Percentiles rank a stretch among this genome's conserved stretches.
Conservation (phyloP, 2,113 vertebrate genomes). For the Silurus asotus region DNA sequence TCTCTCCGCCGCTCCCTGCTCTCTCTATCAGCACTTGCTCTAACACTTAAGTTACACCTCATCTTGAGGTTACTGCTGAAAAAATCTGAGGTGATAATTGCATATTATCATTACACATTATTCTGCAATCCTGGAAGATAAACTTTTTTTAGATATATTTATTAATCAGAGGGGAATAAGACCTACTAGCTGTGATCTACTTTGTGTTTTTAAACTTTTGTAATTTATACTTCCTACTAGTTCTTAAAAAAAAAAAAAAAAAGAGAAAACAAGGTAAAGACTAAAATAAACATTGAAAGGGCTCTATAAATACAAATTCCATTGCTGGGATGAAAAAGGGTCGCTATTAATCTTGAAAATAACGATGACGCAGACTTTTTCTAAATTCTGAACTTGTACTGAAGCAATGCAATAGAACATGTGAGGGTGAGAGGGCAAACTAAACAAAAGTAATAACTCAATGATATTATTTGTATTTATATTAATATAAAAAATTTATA, state of each 20-base stretch:
- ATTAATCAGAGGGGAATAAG: constrained; percentile 75
- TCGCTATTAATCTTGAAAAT: constrained; percentile 27
- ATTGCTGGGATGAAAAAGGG: background rate
- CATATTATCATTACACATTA: constrained; percentile 91
- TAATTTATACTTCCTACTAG: background rate
- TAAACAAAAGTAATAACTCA: background rate
- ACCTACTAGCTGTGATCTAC: constrained; percentile 28
- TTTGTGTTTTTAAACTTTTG: constrained; percentile 29
- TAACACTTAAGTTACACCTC: constrained; percentile 63
- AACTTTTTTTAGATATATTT: constrained; percentile 80
- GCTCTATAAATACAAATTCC: constrained; percentile 27
- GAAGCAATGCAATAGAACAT: background rate
- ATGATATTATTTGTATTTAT: background rate
- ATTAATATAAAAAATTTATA: background rate
- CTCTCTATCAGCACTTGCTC: constrained; percentile 54
- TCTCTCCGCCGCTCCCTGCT: constrained; percentile 44
- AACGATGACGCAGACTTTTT: constrained; percentile 2
- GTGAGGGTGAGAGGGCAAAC: background rate
- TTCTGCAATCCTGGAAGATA: constrained; percentile 82
- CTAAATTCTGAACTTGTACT: background rate
- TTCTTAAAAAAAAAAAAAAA: background rate
- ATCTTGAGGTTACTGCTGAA: constrained; percentile 72
- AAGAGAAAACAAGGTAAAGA: background rate
- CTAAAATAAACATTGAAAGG: constrained; percentile 2
- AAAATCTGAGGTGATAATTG: constrained; percentile 92